Base-by-base conservation (phyloP, 2,113 vertebrate genomes). In the Stegostoma tigrinum region DNA sequence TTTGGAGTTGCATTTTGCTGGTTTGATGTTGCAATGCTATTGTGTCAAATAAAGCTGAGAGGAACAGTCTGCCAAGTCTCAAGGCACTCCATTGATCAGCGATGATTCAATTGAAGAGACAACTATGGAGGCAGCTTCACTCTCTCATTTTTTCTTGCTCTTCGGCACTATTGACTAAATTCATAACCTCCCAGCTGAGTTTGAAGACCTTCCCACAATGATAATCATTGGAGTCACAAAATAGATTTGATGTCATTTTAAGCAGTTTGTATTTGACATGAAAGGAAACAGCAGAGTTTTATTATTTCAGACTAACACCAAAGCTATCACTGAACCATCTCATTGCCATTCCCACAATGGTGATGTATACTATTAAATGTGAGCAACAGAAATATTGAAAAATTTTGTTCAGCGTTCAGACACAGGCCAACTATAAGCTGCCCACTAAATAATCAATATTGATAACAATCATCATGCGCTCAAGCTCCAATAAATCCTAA, bases 171-270 rank as follows among this genome's bases (percentile, higher is more conserved):
- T 64, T 67, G 90, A 94, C 55, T 42, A 21, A 64, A 38, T 42
- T 42, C 61, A 93, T 38, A 66, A n/a, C 19, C 17, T 5, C 64
- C 6, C 30, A 67, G 64, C 90, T 23, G 17, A 23, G 64, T 12
- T 67, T 42, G 34, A 67, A 17, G 64, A 67, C 17, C n/a, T 38
- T 38, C 64, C 90, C n/a, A 38, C 2, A 6, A 67, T 5, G n/a
- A 34, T n/a, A 94, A 94, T 67, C 90, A 67, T 14, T 67, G 55
- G n/a, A 64, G 64, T n/a, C 38, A 64, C 34, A 94, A 67, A 21
- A 94, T 90, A 34, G 87, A 90, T 90, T 90, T 61, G 48, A 8
- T 94, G 90, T 94, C 90, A 94, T 94, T 34, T 94, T 94, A 67
- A 94, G 42, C n/a, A 21, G 86, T 89, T 89, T 89, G 30, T 89